Evolutionary conservation across 2,888 invertebrate genomes (phyloP), one percentile per base, ranked within the genome.

Genomic region (Phortica okadai): DNA sequence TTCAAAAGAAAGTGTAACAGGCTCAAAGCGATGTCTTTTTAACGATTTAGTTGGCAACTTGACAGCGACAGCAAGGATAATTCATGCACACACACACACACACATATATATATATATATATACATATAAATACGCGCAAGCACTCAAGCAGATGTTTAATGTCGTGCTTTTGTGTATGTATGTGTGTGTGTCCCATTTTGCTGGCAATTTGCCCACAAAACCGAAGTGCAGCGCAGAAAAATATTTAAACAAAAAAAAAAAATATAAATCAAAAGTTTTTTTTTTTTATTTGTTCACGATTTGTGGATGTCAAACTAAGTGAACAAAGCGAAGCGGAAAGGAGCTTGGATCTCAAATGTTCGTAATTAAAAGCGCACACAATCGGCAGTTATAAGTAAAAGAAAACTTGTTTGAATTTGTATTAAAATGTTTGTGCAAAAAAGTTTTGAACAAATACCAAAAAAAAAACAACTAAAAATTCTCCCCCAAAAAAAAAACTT

Each of bases 11-110:
- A 50, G 50, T 50, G 50, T 50, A 11, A 50, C 14, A 50, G 14
- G 50, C 50, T 50, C 10, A 50, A 50, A 50, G 50, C 50, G 50
- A 14, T 50, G 50, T 11, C 50, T 50, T 50, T 50, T 8, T 50
- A 42, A n/a, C 73, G 76, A 41, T 33, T 73, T 73, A 79, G 76
- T 85, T 85, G 85, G 85, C 85, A 85, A 85, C 84, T 87, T 85
- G 85, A 87, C 85, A 85, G 83, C 81, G 78, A 80, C 86, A 79
- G 59, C 59, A 59, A 59, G 50, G 50, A 50, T 50, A 50, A 50
- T 50, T 50, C 50, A 50, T 50, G 6, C 50, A 50, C 50, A 50
- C 50, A 50, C 50, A 50, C 50, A 33, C 33, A 33, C 33, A 33
- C 1, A 33, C 1, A 33, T 5, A 33, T 5, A 1, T 5, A 33